Conservation (phyloP, 2,797 vertebrate genomes). For the Anguilla obscura region DNA sequence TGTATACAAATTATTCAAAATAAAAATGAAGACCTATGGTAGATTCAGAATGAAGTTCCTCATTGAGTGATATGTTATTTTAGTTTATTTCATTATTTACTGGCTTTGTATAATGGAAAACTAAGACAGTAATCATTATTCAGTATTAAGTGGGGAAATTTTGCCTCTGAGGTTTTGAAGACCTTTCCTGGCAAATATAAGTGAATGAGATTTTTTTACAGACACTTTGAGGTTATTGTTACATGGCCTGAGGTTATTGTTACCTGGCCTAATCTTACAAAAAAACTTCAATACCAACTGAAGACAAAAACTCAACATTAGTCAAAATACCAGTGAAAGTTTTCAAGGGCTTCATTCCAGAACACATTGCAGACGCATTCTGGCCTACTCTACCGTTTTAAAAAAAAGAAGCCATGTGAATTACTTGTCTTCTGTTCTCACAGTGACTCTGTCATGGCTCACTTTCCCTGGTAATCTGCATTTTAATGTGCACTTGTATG, state of each 20-base stretch:
- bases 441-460: conserved; percentile 71
- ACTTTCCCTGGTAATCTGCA: conserved; percentile 64
- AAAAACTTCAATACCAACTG: conserved; percentile 1
- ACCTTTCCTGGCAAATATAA: neutral
- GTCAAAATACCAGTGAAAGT: neutral
- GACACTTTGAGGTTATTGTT: neutral
- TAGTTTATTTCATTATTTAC: neutral
- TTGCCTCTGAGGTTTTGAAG: neutral
- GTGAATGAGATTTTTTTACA: neutral
- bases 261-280: neutral
- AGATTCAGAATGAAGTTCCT: neutral
- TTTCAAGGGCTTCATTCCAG: neutral
- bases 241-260: neutral
- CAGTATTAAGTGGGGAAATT: neutral
- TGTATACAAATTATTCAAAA: neutral
- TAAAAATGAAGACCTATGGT: neutral
- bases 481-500: conserved; percentile 68
- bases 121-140: neutral
- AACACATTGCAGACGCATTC: neutral
- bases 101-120: conserved; percentile 12
- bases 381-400: neutral
- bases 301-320: conserved; percentile 3
- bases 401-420: neutral
- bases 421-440: conserved; percentile 37
- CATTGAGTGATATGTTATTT: neutral